phyloP scores from a whole-genome alignment of 2,888 invertebrate genomes.

The Lochmaea crataegi region DNA sequence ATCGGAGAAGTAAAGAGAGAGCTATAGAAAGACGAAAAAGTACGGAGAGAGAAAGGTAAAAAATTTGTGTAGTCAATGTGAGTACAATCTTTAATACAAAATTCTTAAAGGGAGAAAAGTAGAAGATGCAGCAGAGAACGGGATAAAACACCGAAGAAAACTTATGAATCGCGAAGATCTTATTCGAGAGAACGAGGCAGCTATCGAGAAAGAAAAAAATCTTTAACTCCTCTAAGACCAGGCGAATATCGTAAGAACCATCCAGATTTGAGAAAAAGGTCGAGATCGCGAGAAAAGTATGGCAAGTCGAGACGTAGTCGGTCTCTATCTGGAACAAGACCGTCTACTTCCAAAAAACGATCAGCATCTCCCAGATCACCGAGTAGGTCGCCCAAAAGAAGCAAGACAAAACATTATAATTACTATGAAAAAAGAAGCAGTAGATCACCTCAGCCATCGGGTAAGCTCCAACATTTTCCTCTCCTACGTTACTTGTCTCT shows the following conservation, averaged over 20 bases:
- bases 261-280: constrained; percentile 40
- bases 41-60: neutral
- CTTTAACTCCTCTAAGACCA: constrained; percentile 43
- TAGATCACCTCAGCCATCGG: constrained; percentile 1
- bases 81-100: neutral
- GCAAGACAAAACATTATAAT: neutral
- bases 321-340: neutral
- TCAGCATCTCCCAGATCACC: constrained; percentile 2
- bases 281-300: constrained; percentile 7
- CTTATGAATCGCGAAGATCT: neutral
- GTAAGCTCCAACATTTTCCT: neutral
- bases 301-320: constrained; percentile 28
- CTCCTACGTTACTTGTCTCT: too few relatives aligned
- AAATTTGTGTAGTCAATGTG: neutral
- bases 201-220: constrained; percentile 27
- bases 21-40: neutral
- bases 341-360: constrained; percentile 8
- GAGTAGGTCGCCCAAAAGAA: constrained; percentile 5
- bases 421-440: constrained; percentile 10
- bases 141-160: constrained; percentile 11
- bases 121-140: constrained; percentile 1
- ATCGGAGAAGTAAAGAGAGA: constrained; percentile 22
- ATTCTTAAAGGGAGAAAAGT: neutral
- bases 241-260: constrained; percentile 46
- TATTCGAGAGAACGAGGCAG: constrained; percentile 16